Conservation (phyloP, 2,113 vertebrate genomes). For the Callopanchax toddi region DNA sequence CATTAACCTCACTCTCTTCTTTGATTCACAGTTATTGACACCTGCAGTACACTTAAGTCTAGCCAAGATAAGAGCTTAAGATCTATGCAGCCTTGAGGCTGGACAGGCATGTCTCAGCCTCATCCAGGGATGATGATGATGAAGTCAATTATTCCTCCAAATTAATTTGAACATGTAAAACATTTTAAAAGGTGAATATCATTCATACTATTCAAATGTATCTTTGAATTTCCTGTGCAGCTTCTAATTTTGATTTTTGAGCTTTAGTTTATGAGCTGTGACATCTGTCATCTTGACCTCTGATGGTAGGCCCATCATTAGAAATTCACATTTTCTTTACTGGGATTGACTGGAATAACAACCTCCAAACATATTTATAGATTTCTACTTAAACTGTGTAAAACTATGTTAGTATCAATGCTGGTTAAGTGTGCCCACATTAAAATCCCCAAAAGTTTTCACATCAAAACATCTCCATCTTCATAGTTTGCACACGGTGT, state of each 20-base stretch:
- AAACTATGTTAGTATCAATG: background rate
- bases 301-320: background rate
- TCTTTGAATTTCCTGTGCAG: background rate
- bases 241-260: too few species aligned
- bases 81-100: constrained; percentile 2
- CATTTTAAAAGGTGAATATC: too few species aligned
- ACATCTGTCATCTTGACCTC: background rate
- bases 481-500: background rate
- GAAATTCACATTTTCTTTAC: background rate
- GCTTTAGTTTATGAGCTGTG: too few species aligned
- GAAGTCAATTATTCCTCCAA: too few species aligned
- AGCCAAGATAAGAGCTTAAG: constrained; percentile 20
- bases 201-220: background rate
- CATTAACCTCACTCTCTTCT: constrained; percentile 4
- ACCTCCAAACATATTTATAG: background rate
- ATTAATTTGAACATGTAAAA: too few species aligned
- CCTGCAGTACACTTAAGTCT: constrained; percentile 45
- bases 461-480: constrained; percentile 4
- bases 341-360: background rate
- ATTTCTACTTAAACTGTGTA: background rate
- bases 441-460: background rate
- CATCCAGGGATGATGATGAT: too few species aligned
- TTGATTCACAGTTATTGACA: constrained; percentile 45
- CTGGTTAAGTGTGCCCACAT: background rate
- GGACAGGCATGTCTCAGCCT: background rate